Conservation (phyloP, 2,888 invertebrate genomes). For the Drosophila stalkeri region DNA sequence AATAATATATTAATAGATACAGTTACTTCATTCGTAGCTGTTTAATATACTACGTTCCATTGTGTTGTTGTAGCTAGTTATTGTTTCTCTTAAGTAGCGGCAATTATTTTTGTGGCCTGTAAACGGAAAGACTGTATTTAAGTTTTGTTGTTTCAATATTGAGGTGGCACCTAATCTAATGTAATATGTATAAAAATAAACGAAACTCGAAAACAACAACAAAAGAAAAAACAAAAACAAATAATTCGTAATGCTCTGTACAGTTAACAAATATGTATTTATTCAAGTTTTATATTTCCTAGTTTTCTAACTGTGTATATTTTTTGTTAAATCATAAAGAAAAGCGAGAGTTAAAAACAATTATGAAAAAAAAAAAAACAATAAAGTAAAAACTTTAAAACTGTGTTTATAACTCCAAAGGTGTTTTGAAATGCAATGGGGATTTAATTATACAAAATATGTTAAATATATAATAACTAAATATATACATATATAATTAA, state of each 20-base stretch:
- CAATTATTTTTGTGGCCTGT: conserved; percentile 77
- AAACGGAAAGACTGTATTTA: conserved; percentile 82
- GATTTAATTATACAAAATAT: no score
- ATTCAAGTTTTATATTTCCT: conserved; percentile 59
- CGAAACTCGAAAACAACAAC: neutral
- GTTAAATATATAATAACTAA: neutral
- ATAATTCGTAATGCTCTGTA: conserved; percentile 52
- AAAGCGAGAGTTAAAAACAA: conserved; percentile 34
- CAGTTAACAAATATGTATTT: conserved; percentile 62
- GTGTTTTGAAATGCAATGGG: neutral
- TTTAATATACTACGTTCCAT: conserved; percentile 31
- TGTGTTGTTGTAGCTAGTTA: conserved; percentile 55
- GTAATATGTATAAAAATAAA: neutral
- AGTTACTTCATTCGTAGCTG: conserved; percentile 18
- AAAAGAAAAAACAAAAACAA: conserved; percentile 16
- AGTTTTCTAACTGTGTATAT: conserved; percentile 68
- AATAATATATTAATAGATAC: conserved; percentile 2
- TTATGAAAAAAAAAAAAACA: conserved; percentile 11
- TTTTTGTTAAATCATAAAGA: conserved; percentile 61
- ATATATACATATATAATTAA: neutral
- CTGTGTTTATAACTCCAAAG: conserved; percentile 28
- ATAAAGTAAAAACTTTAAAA: conserved; percentile 52
- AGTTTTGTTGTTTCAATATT: conserved; percentile 73
- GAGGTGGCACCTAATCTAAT: conserved; percentile 32
- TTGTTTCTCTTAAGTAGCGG: conserved; percentile 76